Evolutionary conservation across 2,888 invertebrate species (phyloP).

Genomic region (Chalcis sispes): DNA sequence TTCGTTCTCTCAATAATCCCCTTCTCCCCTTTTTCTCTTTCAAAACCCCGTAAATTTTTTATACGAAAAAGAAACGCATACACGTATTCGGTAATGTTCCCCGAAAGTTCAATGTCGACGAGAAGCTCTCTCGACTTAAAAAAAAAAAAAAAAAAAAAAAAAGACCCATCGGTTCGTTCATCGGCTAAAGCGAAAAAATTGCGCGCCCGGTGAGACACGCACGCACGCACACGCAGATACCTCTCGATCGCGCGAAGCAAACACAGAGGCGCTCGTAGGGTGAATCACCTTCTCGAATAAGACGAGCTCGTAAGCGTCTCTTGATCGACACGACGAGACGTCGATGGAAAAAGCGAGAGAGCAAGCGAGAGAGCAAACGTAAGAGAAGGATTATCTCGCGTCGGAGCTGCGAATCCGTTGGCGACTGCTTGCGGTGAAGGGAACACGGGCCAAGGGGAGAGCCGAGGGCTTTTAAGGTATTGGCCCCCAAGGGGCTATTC

Average conservation of each 20-base stretch:
- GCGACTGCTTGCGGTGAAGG: conserved; percentile 58
- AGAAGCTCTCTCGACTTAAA: background rate
- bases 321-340: conserved; percentile 6
- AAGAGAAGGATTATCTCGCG: conserved; percentile 72
- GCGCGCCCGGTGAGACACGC: conserved; percentile 2
- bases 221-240: background rate
- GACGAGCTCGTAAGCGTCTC: conserved; percentile 13
- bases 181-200: conserved; percentile 30
- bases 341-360: background rate
- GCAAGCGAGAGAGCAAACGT: conserved; percentile 59
- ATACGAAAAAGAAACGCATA: conserved; percentile 18
- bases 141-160: too few relatives aligned
- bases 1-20: background rate
- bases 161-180: background rate
- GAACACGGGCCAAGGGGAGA: background rate
- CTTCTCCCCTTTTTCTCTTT: background rate
- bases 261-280: background rate
- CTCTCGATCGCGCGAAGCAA: too few relatives aligned
- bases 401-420: conserved; percentile 68
- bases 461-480: conserved; percentile 70
- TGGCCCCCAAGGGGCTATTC: conserved; percentile 63
- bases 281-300: conserved; percentile 38
- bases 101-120: conserved; percentile 38
- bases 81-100: conserved; percentile 12
- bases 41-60: conserved; percentile 27